Evolutionary conservation across 2,888 invertebrate species (phyloP), one percentile per base, ranked within the genome.

Genomic region (Saturnia pavonia): DNA sequence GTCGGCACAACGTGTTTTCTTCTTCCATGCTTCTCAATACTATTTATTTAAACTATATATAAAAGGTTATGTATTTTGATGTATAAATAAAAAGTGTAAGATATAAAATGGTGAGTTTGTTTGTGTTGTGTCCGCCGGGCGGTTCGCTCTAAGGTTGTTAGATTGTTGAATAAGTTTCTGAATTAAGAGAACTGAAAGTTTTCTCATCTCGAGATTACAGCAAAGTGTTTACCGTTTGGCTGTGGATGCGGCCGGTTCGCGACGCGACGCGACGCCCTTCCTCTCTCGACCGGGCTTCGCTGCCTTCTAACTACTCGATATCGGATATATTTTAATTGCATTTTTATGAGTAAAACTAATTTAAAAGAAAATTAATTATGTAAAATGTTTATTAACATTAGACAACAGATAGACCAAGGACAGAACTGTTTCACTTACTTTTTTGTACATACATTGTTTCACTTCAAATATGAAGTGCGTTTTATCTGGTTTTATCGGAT

Each of bases 141-240:
- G 91, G 92, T 88, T 91, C 91, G 86, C 90, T 91, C 88, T 94
- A 93, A 94, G 94, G 92, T 93, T 92, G 94, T 94, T 93, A 93
- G 92, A 92, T 91, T 93, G 91, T 93, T 94, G 93, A 93, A 94
- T 94, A 94, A 94, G 93, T 94, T 94, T 94, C 92, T 94, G 94
- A 94, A 94, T 94, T 94, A 94, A 94, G 94, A 94, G 93, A 92
- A 94, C 94, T 94, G 93, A 93, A 94, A 94, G 94, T 94, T 94
- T 94, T 94, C 94, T 94, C 94, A 94, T 94, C 94, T 94, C 90
- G 92, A 94, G 94, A 94, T 94, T 94, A 94, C 94, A 92, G 94
- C 93, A 89, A 94, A 94, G 94, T 94, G 94, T 94, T 94, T 94
- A 94, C 94, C 94, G 94, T 94, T 93, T 91, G 93, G 93, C 92